Evolutionary conservation across 2,888 invertebrate genomes (phyloP), one percentile per base, ranked within the genome.

Genomic region (Ochropacha duplaris): DNA sequence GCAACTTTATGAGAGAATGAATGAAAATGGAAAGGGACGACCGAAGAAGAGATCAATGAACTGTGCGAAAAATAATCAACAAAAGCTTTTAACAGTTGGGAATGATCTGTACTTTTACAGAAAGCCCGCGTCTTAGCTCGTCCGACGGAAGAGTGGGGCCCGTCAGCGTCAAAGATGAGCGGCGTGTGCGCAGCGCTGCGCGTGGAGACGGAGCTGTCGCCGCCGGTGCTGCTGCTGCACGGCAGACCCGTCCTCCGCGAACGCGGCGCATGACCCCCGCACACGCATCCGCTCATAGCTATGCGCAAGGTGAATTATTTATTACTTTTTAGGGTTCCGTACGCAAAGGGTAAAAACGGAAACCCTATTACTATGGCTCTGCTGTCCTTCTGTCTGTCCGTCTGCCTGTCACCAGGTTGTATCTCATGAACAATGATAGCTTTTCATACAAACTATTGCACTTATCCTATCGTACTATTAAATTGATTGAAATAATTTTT

Each of bases 71-170:
- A n/a, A n/a, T n/a, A n/a, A n/a, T n/a, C n/a, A n/a, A 1, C 14
- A 2, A 12, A 34, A 14, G 4, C 4, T 16, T 16, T 52, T 24
- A 3, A 24, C 3, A 0, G 12, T 4, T 14, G 4, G 2, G 2
- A 8, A 9, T 22, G 4, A 28, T 28, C n/a, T 44, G 39, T 19
- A 22, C 51, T 57, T 54, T 72, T 74, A 4, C 83, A 94, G 94
- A 95, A 94, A 83, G 92, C 95, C 1, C 93, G 93, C 28, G 90
- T 93, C 54, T 86, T 96, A 44, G 76, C 96, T 2, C 94, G 95
- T 22, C 96, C 96, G 0, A 95, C 95, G 0, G 93, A 94, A 2
- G 95, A 95, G 66, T 96, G 96, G 96, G 96, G 96, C 44, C 95
- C 94, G 0, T 93, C 94, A 0, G 88, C 94, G n/a, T 36, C 36